Evolutionary conservation across 2,888 invertebrate species (phyloP).

Genomic region (Andricus curvator): DNA sequence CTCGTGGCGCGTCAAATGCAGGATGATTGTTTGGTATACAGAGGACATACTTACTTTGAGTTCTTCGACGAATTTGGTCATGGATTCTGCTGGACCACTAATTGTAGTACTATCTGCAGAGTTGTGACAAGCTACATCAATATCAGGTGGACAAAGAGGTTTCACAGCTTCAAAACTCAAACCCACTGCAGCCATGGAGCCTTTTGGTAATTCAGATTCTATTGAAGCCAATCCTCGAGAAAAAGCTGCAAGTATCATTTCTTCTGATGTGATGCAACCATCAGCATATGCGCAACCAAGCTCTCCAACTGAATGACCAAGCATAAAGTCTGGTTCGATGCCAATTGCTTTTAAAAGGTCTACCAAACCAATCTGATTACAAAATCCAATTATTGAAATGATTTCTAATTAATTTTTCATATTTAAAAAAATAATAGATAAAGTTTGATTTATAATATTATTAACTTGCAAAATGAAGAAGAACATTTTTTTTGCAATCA

Average conservation of each 20-base stretch:
- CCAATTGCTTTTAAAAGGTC: slow-evolving; percentile 82
- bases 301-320: slow-evolving; percentile 97
- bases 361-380: slow-evolving; percentile 81
- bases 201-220: slow-evolving; percentile 79
- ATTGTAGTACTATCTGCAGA: slow-evolving; percentile 91
- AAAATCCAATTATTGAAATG: not conserved
- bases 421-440: not conserved
- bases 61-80: slow-evolving; percentile 83
- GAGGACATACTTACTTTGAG: slow-evolving; percentile 73
- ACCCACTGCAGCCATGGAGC: slow-evolving; percentile 94
- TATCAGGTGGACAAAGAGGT: slow-evolving; percentile 85
- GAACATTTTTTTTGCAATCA: slow-evolving; percentile 60
- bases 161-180: slow-evolving; percentile 83
- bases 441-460: too few relatives aligned
- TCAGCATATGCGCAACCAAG: slow-evolving; percentile 97
- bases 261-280: slow-evolving; percentile 86
- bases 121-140: slow-evolving; percentile 94
- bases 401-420: not conserved
- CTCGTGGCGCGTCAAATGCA: too few relatives aligned
- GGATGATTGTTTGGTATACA: too few relatives aligned
- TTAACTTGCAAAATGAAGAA: not conserved
- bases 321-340: slow-evolving; percentile 86
- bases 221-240: slow-evolving; percentile 69
- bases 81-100: slow-evolving; percentile 88
- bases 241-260: slow-evolving; percentile 70